These are phyloP conservation scores for Megalops cyprinoides DNA, from an alignment of 2,797 vertebrate species.

Conservation along the genomic window DNA sequence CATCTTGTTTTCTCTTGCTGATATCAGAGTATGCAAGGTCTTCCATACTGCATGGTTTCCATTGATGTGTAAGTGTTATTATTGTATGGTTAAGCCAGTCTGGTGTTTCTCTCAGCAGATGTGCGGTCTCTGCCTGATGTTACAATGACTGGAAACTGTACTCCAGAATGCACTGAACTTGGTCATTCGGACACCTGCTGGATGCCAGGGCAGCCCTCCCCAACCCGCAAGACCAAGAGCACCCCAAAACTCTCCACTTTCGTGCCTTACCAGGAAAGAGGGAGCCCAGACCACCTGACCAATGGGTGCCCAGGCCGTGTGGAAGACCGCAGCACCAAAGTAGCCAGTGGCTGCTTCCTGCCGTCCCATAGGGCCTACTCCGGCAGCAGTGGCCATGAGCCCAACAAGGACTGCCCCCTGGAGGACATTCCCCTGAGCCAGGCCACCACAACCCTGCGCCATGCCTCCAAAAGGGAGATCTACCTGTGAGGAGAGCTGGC, in stretches of 20 bases:
- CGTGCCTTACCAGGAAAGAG: constrained; percentile 99
- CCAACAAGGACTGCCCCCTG: constrained; percentile 92
- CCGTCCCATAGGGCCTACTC: constrained; percentile 99
- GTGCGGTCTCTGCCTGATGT: constrained; percentile 97
- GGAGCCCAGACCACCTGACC: constrained; percentile 94
- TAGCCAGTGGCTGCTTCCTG: constrained; percentile 87
- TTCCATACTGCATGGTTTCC: not conserved
- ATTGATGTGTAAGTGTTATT: too few relatives aligned
- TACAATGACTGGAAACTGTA: constrained; percentile 98
- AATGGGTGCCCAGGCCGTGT: constrained; percentile 92
- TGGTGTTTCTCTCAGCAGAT: constrained; percentile 61
- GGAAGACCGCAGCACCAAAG: constrained; percentile 87
- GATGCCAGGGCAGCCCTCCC: constrained; percentile 98
- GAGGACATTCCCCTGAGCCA: too few relatives aligned
- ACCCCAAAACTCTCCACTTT: constrained; percentile 99
- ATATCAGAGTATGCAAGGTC: not conserved
- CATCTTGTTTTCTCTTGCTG: not conserved
- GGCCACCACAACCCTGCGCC: constrained; percentile 84
- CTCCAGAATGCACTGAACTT: constrained; percentile 95
- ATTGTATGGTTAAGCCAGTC: too few relatives aligned
- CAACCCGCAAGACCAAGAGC: constrained; percentile 93
- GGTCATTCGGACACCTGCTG: constrained; percentile 98
- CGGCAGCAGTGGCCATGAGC: constrained; percentile 91
- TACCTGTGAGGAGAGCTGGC: constrained; percentile 87
- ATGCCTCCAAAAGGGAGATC: constrained; percentile 96